Percentiles rank a stretch among this genome's conserved stretches.
phyloP scores from a whole-genome alignment of 2,113 vertebrate genomes.

The Ceratotherium simum region DNA sequence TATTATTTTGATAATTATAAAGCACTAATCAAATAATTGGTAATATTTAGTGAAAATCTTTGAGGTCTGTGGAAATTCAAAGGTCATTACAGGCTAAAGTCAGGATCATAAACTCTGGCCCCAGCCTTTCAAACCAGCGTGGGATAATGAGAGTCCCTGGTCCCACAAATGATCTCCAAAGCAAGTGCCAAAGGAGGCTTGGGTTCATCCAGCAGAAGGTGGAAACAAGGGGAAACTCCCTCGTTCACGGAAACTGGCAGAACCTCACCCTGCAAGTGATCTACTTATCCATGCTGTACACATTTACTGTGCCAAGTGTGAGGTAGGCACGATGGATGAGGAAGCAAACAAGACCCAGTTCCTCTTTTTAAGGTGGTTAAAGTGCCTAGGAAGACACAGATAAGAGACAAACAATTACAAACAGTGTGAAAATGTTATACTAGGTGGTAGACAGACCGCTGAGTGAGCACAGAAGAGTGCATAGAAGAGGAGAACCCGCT shows the following conservation, averaged over 20 bases:
- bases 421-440: too few species aligned
- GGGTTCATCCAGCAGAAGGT: not conserved
- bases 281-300: not conserved
- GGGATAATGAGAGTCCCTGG: not conserved
- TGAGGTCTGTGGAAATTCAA: not conserved
- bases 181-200: not conserved
- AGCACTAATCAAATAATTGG: not conserved
- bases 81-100: not conserved
- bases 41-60: not conserved
- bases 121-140: not conserved
- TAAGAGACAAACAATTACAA: not conserved
- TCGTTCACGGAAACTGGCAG: not conserved
- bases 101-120: not conserved
- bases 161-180: not conserved
- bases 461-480: not conserved
- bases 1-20: conserved; percentile 2
- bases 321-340: too few species aligned
- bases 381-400: not conserved
- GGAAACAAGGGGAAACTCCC: not conserved
- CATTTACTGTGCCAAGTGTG: not conserved
- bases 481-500: not conserved
- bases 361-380: not conserved
- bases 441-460: not conserved
- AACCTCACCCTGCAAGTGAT: not conserved
- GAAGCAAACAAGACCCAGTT: not conserved